Base-by-base conservation (phyloP, 1,140 invertebrate species). In the Philotrypesis tridentata region DNA sequence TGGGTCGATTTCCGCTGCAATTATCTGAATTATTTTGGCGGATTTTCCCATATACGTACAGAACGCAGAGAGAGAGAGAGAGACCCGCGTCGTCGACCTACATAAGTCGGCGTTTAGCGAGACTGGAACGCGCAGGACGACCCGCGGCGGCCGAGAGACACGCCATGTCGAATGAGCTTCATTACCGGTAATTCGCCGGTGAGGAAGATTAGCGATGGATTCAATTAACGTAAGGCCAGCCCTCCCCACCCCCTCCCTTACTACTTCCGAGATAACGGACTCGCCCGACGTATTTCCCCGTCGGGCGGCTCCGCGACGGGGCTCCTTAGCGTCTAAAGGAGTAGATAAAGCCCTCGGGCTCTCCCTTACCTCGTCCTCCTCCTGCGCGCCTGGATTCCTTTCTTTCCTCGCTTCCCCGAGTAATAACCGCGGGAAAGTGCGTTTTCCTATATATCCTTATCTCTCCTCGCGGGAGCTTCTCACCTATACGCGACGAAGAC, bases 191-290 rank as follows among this genome's bases (percentile, higher is more conserved):
- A 80, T 71, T 37, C 25, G 48, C 43, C n/a, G 9, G n/a, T 33
- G n/a, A 61, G 48, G 55, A 4, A 72, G 65, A 80, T 80, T 33
- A 80, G 71, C 68, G 27, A 71, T 63, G 31, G 43, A 80, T 73
- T 80, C 31, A 72, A 80, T 80, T 80, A 79, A 80, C 37, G 55
- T 63, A 72, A 12, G 40, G 31, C 17, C n/a, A 31, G 3, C 17
- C 7, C 48, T n/a, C n/a, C n/a, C n/a, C n/a, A n/a, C n/a, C n/a
- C n/a, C n/a, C n/a, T n/a, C n/a, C n/a, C n/a, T n/a, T n/a, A n/a
- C 17, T 55, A 8, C 48, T 31, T 43, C 23, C 23, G 7, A 78
- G 65, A 70, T 78, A 78, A 70, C 14, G 11, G 65, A 70, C 25
- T 78, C 21, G 25, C 40, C 2, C 76, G 25, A 55, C 1, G 21